Evolutionary conservation across 1,140 invertebrate genomes (phyloP).

Genomic region (Orchestia grillus): DNA sequence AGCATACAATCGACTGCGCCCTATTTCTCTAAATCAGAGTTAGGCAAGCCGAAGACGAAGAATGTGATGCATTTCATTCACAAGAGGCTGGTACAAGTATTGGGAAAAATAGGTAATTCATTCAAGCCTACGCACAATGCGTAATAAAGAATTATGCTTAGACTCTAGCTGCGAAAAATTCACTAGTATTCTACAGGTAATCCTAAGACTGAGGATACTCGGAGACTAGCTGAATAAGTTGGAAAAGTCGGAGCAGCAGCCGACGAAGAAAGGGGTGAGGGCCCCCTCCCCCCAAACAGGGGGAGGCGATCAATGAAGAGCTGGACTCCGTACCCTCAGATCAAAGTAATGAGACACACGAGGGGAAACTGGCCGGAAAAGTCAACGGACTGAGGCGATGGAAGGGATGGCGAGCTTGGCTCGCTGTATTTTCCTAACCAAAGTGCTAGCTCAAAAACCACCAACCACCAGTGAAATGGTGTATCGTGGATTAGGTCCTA

Average conservation of each 20-base stretch:
- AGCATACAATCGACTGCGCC: too few relatives aligned
- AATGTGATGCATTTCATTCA: background rate
- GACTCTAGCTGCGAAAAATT: background rate
- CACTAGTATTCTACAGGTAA: background rate
- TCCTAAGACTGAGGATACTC: background rate
- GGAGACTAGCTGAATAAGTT: background rate
- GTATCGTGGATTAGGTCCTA: too few relatives aligned
- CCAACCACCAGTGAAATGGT: too few relatives aligned
- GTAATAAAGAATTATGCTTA: background rate
- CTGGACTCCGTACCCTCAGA: background rate
- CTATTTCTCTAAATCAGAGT: too few relatives aligned
- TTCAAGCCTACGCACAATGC: background rate
- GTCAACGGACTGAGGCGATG: background rate
- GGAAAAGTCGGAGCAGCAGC: background rate
- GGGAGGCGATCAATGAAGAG: background rate
- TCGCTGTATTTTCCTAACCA: background rate
- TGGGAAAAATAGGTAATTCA: background rate
- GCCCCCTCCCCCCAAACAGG: background rate
- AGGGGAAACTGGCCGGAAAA: background rate
- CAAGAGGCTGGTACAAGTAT: background rate
- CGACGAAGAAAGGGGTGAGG: background rate
- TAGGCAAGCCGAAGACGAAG: background rate
- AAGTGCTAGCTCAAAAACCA: background rate
- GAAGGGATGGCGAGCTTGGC: background rate
- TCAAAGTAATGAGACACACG: background rate